These are phyloP conservation scores for Pangasius mekongensis DNA, from an alignment of 2,797 vertebrate genomes.

Conservation along the genomic window DNA sequence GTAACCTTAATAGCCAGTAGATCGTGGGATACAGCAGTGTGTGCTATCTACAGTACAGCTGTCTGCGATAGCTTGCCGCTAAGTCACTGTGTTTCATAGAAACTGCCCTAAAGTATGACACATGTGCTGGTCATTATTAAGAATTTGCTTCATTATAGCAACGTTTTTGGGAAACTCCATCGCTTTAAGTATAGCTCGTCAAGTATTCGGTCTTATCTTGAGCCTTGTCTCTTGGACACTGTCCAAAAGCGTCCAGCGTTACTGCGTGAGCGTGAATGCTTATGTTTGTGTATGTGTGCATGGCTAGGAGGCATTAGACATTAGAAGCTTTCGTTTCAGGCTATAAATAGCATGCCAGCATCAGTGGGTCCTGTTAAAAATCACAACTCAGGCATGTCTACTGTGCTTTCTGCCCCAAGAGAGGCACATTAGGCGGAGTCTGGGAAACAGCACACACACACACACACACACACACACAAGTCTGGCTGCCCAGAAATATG, in stretches of 20 bases:
- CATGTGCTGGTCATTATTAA: conserved; percentile 26
- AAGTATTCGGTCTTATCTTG: conserved; percentile 41
- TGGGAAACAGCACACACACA: conserved; percentile 76
- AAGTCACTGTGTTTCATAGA: conserved; percentile 7
- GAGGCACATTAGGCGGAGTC: conserved; percentile 79
- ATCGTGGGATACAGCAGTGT: conserved; percentile 37
- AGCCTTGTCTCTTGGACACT: conserved; percentile 44
- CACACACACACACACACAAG: conserved; percentile 34
- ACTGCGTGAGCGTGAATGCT: conserved; percentile 55
- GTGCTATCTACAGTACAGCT: conserved; percentile 27
- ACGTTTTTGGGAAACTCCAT: neutral
- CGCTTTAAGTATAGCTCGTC: neutral
- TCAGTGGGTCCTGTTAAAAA: conserved; percentile 76
- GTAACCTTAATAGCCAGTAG: conserved; percentile 46
- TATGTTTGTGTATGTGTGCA: conserved; percentile 57
- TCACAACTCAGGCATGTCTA: conserved; percentile 74
- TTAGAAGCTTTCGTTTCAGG: conserved; percentile 68
- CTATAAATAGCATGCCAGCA: conserved; percentile 74
- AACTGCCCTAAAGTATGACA: conserved; percentile 31
- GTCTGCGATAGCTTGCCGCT: conserved; percentile 12
- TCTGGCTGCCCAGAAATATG: conserved; percentile 75
- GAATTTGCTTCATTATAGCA: conserved; percentile 17
- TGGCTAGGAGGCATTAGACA: conserved; percentile 67
- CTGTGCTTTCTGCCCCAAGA: conserved; percentile 73
- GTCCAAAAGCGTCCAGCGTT: conserved; percentile 27